Evolutionary conservation across 2,797 vertebrate species (phyloP), one percentile per base, ranked within the genome.

Genomic region (Scarus forsteni): DNA sequence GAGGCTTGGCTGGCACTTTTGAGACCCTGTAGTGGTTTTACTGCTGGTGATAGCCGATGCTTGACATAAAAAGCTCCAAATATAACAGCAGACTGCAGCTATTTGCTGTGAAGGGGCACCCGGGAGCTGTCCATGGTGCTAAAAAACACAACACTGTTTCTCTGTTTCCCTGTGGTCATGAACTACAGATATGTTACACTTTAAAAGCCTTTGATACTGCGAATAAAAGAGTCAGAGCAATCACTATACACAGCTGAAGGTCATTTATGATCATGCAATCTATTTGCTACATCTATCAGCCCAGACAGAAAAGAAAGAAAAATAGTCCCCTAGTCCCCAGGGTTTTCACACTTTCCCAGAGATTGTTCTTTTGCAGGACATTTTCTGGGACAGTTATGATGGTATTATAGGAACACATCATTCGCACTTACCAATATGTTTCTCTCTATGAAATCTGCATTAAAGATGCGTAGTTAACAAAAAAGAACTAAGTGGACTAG

Each of bases 121-220:
- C 7, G 62, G 52, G 77, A 83, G 79, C 82, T 88, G 70, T 88
- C 82, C 67, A 0, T 67, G 77, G 85, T 85, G 57, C 79, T 89
- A 66, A 87, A 84, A 76, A 14, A 8, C 42, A 54, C 8, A 8
- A 7, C 40, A 52, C 6, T 57, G 18, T 56, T 19, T 72, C 45
- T 62, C 14, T 60, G 27, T 27, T 27, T 27, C 36, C 10, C 10
- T 38, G 39, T 18, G 46, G 66, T 68, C 34, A 49, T 49, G 54
- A 66, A 62, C 75, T 19, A 56, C 14, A 56, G 38, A 36, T 53
- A 14, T 0, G 4, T 61, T 42, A 8, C 50, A 73, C 38, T 77
- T 50, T 71, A 66, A 64, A 52, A 49, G 5, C 42, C 35, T 61
- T 60, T 64, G 16, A 73, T 39, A 51, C 10, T 27, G 18, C 12